Conservation (phyloP, 2,113 vertebrate genomes). For the Clarias gariepinus region DNA sequence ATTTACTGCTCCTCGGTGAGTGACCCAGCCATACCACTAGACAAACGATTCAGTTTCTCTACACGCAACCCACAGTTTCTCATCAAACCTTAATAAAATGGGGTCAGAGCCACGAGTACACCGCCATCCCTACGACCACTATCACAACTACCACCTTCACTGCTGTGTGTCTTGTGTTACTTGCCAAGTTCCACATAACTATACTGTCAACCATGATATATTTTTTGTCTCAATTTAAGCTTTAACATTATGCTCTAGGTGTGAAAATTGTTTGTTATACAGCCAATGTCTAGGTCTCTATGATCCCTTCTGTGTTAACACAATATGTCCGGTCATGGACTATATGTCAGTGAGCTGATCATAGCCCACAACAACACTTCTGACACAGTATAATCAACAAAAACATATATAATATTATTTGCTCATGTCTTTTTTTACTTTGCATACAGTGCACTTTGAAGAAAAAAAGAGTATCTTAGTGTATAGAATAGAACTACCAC, state of each 20-base stretch:
- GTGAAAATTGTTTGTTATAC: not conserved
- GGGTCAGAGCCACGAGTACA: not conserved
- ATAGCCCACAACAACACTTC: not conserved
- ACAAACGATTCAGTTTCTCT: slow-evolving; percentile 5
- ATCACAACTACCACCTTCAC: not conserved
- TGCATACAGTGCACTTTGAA: not conserved
- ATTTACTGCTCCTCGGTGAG: not conserved
- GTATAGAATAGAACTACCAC: not conserved
- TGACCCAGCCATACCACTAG: not conserved
- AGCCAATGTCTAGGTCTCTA: not conserved
- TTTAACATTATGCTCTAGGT: not conserved
- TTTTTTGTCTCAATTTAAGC: not conserved
- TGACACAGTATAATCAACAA: not conserved
- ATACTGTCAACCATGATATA: not conserved
- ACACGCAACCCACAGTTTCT: not conserved
- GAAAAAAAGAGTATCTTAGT: not conserved
- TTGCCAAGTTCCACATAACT: not conserved
- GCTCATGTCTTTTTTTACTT: too few relatives aligned
- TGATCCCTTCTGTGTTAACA: not conserved
- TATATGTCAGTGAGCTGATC: not conserved
- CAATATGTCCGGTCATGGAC: not conserved
- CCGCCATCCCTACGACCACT: not conserved
- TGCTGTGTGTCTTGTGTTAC: not conserved
- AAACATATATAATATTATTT: not conserved
- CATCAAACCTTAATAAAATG: slow-evolving; percentile 26